Base-by-base conservation (phyloP, 1,140 invertebrate genomes). In the Tetramorium simillimum region DNA sequence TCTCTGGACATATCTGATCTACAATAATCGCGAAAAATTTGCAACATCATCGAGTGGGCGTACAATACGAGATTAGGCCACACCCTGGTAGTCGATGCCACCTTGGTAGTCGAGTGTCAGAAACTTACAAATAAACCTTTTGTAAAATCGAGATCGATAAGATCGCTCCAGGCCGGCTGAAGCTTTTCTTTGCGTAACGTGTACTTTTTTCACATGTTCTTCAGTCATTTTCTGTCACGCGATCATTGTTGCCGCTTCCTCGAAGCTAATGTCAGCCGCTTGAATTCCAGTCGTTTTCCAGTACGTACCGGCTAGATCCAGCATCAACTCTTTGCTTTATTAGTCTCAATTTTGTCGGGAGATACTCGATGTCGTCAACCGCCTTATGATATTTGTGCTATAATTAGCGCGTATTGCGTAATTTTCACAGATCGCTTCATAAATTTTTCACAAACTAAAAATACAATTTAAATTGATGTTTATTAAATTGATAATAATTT, bases 271-370 rank as follows among this genome's bases (percentile, higher is more conserved):
- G 43, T 37, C 33, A 24, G 9, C 9, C 9, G 24, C 28, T 18
- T 12, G 28, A 46, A 62, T 40, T 70, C 46, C 43, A 53, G 6
- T 33, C 16, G 21, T 70, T 69, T 80, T 70, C 77, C 77, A 80
- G 77, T 69, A 9, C 9, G 46, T 24, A 81, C 63, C 46, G 9
- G 77, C 46, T 81, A 81, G 77, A 81, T 70, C 77, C 46, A 70
- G 77, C 33, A 14, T 49, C 21, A 43, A 33, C 51, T 81, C 33
- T 16, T 40, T 21, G 63, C 14, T 46, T 81, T 53, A 81, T 70
- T 81, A 81, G 33, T 81, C 63, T 81, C 21, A 81, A 81, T 81
- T 81, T 56, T 14, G 46, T 49, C 33, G 21, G 33, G 77, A 69
- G 63, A 70, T 28, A 69, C 14, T 16, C 49, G 28, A 21, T 63